These are phyloP conservation scores for Sus cebifrons DNA, from an alignment of 2,797 vertebrate species.

Conservation along the genomic window DNA sequence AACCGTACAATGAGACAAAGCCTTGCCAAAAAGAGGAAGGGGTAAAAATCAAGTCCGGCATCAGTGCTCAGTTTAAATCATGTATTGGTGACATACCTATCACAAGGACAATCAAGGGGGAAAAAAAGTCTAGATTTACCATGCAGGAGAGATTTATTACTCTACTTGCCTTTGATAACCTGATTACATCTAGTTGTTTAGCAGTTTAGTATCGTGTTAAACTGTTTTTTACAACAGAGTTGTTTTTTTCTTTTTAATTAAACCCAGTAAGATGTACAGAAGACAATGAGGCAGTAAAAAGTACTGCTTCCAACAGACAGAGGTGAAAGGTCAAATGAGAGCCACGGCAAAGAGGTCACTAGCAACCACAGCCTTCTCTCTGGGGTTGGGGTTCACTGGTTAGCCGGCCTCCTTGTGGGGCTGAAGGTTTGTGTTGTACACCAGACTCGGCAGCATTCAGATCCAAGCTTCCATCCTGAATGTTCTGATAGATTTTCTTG, in stretches of 20 bases:
- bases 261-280: slow-evolving; percentile 93
- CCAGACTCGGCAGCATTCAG: slow-evolving; percentile 98
- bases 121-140: slow-evolving; percentile 91
- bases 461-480: slow-evolving; percentile 98
- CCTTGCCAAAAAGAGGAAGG: slow-evolving; percentile 85
- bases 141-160: slow-evolving; percentile 94
- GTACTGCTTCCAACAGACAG: slow-evolving; percentile 91
- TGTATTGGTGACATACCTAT: slow-evolving; percentile 91
- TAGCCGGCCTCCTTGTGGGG: slow-evolving; percentile 97
- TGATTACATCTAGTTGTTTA: slow-evolving; percentile 93
- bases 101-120: slow-evolving; percentile 89
- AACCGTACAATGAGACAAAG: slow-evolving; percentile 89
- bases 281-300: slow-evolving; percentile 91
- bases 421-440: slow-evolving; percentile 99
- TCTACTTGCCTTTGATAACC: slow-evolving; percentile 94
- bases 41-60: slow-evolving; percentile 91
- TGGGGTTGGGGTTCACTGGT: slow-evolving; percentile 99
- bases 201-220: slow-evolving; percentile 90
- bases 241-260: slow-evolving; percentile 89
- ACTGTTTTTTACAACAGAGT: slow-evolving; percentile 88
- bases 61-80: slow-evolving; percentile 91
- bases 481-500: slow-evolving; percentile 99
- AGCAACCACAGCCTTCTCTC: slow-evolving; percentile 99
- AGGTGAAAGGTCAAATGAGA: slow-evolving; percentile 90
- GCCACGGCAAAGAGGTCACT: slow-evolving; percentile 92